A percentile compares a stretch with the other conserved stretches of the same genome.
phyloP scores from a whole-genome alignment of 2,797 vertebrate species.

The Nothura maculosa region DNA sequence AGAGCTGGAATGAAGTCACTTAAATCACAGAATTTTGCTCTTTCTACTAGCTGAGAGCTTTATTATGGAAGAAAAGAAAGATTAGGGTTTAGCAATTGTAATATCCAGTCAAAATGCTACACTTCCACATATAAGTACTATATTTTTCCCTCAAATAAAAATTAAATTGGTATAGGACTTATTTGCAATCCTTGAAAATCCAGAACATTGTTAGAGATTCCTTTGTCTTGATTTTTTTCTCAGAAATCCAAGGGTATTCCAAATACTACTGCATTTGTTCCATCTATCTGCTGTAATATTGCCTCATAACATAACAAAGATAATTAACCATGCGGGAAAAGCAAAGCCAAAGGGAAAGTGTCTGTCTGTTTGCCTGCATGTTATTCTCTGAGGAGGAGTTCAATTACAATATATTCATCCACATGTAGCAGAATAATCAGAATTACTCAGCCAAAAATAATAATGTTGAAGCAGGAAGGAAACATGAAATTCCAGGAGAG shows the following conservation, averaged over 20 bases:
- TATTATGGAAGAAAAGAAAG: neutral
- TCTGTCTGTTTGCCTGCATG: neutral
- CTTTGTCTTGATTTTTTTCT: neutral
- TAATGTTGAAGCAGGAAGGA: slow-evolving; percentile 43
- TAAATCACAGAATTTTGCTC: neutral
- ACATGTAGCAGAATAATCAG: neutral
- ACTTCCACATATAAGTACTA: neutral
- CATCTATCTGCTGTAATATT: slow-evolving; percentile 35
- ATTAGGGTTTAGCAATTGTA: neutral
- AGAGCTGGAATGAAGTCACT: neutral
- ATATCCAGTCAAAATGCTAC: neutral
- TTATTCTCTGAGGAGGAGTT: neutral
- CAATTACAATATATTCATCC: neutral
- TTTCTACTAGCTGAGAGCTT: neutral
- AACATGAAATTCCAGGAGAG: slow-evolving; percentile 49
- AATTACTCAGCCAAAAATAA: slow-evolving; percentile 32
- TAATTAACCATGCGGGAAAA: slow-evolving; percentile 41
- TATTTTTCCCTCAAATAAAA: neutral
- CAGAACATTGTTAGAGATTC: neutral
- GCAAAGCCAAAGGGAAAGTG: slow-evolving; percentile 34
- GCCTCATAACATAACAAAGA: slow-evolving; percentile 28
- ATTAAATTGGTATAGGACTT: neutral
- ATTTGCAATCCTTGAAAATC: neutral
- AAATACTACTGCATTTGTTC: slow-evolving; percentile 44
- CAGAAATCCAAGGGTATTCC: slow-evolving; percentile 11